Conservation (phyloP, 1,140 invertebrate genomes). For the Sinonovacula constricta region DNA sequence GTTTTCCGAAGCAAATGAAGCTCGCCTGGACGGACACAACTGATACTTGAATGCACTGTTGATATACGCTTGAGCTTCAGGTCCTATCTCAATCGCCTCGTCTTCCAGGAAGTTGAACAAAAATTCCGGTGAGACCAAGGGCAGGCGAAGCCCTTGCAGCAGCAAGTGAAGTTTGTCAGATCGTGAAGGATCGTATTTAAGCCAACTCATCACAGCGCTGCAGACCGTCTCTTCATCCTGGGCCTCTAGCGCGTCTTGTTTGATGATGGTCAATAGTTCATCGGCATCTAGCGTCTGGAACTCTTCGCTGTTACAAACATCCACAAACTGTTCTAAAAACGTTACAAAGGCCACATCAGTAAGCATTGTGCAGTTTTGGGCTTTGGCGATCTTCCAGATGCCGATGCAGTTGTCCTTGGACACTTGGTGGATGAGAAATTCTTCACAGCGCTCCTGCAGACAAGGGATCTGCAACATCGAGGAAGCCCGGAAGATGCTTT, state of each 20-base stretch:
- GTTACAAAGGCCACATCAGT: slow-evolving; percentile 61
- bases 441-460: slow-evolving; percentile 69
- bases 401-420: slow-evolving; percentile 66
- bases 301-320: slow-evolving; percentile 63
- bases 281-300: slow-evolving; percentile 65
- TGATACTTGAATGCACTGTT: slow-evolving; percentile 69
- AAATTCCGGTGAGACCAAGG: slow-evolving; percentile 67
- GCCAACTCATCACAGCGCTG: slow-evolving; percentile 66
- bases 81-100: slow-evolving; percentile 16
- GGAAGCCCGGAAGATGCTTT: slow-evolving; percentile 66
- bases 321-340: slow-evolving; percentile 67
- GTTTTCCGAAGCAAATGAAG: slow-evolving; percentile 60
- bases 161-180: slow-evolving; percentile 54
- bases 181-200: slow-evolving; percentile 62
- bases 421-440: slow-evolving; percentile 66
- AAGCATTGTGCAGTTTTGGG: slow-evolving; percentile 65
- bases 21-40: slow-evolving; percentile 57
- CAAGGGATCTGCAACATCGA: slow-evolving; percentile 70
- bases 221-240: slow-evolving; percentile 68
- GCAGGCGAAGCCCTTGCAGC: slow-evolving; percentile 61
- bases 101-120: slow-evolving; percentile 61
- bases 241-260: slow-evolving; percentile 60
- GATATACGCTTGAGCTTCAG: slow-evolving; percentile 30
- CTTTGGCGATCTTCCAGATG: slow-evolving; percentile 69
- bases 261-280: slow-evolving; percentile 66